Evolutionary conservation across 2,113 vertebrate species (phyloP).

Genomic region (Platycercus adscitus): DNA sequence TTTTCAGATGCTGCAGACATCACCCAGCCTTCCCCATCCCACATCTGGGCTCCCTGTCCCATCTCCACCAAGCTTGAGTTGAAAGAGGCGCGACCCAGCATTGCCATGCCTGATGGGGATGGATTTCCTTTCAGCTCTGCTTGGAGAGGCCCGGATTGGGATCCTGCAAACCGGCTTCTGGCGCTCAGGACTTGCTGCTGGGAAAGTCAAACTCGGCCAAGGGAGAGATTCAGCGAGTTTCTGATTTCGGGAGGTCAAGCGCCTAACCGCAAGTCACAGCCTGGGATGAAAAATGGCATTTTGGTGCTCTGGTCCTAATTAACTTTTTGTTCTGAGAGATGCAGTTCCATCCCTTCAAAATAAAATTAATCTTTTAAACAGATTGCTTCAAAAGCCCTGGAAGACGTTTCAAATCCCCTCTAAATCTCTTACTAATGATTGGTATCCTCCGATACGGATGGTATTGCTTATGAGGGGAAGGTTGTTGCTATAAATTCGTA

Average conservation of each 20-base stretch:
- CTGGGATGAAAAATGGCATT: conserved; percentile 41
- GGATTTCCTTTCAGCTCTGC: not conserved
- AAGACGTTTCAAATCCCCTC: not conserved
- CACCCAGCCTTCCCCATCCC: not conserved
- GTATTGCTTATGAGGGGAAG: conserved; percentile 14
- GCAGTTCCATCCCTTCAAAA: conserved; percentile 15
- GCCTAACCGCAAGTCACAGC: not conserved
- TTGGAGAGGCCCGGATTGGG: not conserved
- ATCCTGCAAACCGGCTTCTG: not conserved
- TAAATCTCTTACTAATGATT: not conserved
- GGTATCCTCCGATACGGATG: not conserved
- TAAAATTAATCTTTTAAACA: conserved; percentile 47
- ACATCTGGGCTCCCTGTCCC: not conserved
- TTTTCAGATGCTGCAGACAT: not conserved
- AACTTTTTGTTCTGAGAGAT: conserved; percentile 37
- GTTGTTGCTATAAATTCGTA: not conserved
- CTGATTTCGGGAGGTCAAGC: conserved; percentile 33
- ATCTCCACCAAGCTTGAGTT: fast-evolving
- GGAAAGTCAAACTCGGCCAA: not conserved
- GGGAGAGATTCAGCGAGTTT: not conserved
- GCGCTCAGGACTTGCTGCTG: not conserved
- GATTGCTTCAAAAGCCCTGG: conserved; percentile 1
- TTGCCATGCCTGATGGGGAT: not conserved
- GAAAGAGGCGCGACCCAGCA: not conserved
- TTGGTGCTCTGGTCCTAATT: conserved; percentile 64